phyloP scores from a whole-genome alignment of 2,797 vertebrate species.

The Cephalopachus bancanus region DNA sequence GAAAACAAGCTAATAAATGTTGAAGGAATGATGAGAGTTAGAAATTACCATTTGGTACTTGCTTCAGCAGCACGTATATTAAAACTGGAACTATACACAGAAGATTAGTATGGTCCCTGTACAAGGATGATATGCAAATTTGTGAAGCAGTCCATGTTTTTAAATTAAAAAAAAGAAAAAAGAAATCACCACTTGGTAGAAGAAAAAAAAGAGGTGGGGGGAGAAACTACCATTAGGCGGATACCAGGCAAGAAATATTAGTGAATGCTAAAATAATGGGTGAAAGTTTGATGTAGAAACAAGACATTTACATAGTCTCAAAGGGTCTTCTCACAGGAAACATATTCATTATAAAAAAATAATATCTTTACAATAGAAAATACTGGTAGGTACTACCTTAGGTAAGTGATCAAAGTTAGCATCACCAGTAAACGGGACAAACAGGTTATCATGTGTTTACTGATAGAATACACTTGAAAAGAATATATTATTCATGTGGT shows the following conservation, averaged over 20 bases:
- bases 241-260: conserved; percentile 32
- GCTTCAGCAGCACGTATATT: neutral
- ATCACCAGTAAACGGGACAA: conserved; percentile 38
- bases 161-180: no score
- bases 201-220: no score
- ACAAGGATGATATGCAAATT: no score
- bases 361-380: conserved; percentile 46
- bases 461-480: conserved; percentile 42
- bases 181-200: no score
- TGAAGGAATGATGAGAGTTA: conserved; percentile 10
- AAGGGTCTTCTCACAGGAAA: conserved; percentile 35
- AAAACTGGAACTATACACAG: no score
- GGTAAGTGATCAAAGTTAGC: conserved; percentile 15
- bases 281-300: conserved; percentile 7
- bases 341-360: neutral
- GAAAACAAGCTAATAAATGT: conserved; percentile 3
- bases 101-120: no score
- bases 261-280: neutral
- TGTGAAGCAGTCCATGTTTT: no score
- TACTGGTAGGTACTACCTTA: neutral
- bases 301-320: conserved; percentile 44
- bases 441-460: neutral
- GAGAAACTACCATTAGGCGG: no score
- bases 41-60: neutral
- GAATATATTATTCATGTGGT: neutral